These are phyloP conservation scores for Abrostola triplasia DNA, from an alignment of 2,888 invertebrate genomes.

Conservation along the genomic window DNA sequence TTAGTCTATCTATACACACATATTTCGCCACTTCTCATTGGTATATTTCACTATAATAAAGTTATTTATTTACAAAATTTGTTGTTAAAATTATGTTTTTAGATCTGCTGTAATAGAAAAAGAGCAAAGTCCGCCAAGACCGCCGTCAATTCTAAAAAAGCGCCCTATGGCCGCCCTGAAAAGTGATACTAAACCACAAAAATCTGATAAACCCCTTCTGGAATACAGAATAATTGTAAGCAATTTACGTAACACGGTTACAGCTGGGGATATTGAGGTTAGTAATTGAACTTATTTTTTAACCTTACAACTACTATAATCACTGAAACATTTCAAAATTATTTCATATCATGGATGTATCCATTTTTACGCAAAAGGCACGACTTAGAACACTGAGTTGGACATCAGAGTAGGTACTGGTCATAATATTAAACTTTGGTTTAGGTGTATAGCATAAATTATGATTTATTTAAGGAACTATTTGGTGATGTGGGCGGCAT, in stretches of 20 bases:
- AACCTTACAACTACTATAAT: too few relatives aligned
- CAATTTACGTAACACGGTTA: slow-evolving; percentile 95
- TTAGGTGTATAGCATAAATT: too few relatives aligned
- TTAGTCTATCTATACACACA: too few relatives aligned
- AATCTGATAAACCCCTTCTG: slow-evolving; percentile 74
- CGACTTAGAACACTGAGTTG: background rate
- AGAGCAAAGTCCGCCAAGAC: slow-evolving; percentile 80
- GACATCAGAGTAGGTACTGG: background rate
- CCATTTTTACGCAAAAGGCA: background rate
- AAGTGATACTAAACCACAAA: slow-evolving; percentile 71
- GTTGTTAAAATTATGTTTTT: slow-evolving; percentile 28
- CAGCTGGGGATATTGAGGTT: slow-evolving; percentile 96
- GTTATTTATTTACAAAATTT: background rate
- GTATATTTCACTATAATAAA: too few relatives aligned
- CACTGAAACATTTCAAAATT: too few relatives aligned
- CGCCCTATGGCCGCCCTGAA: slow-evolving; percentile 82
- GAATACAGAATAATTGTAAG: slow-evolving; percentile 97
- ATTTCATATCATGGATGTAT: too few relatives aligned
- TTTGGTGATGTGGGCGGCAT: slow-evolving; percentile 97
- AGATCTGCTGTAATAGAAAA: slow-evolving; percentile 71
- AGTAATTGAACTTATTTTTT: background rate
- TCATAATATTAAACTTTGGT: background rate
- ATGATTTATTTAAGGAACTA: slow-evolving; percentile 91
- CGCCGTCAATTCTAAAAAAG: slow-evolving; percentile 85
- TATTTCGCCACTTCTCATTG: too few relatives aligned